Evolutionary conservation across 37 sponge, comb jelly and placozoan genomes (phyloP).

Genomic region (Amphimedon queenslandica): DNA sequence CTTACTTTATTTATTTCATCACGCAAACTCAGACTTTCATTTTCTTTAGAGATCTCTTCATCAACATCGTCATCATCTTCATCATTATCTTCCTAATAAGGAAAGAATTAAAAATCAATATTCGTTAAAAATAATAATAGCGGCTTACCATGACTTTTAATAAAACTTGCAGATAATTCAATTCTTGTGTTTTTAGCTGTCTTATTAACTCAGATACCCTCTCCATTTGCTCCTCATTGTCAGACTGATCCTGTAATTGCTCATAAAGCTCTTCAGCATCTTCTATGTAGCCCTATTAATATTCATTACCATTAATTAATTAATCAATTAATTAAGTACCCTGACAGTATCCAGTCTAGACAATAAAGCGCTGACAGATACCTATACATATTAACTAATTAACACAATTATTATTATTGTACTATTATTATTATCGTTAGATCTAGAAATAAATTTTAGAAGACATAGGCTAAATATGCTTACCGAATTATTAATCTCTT

Average conservation of each 20-base stretch:
- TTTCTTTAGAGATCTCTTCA: constrained; percentile 8
- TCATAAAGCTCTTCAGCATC: constrained; percentile 39
- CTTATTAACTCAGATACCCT: constrained; percentile 50
- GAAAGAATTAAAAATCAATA: background rate
- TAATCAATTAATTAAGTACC: constrained; percentile 18
- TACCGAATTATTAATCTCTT: no score
- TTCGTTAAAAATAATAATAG: background rate
- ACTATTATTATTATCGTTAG: background rate
- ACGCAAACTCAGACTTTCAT: constrained; percentile 36
- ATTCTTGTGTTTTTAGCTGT: constrained; percentile 60
- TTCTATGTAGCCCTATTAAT: constrained; percentile 29
- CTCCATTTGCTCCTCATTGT: constrained; percentile 24
- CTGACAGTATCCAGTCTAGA: constrained; percentile 54
- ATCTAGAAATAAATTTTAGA: no score
- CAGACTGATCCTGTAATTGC: constrained; percentile 32
- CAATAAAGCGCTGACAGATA: constrained; percentile 33
- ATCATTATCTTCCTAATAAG: background rate
- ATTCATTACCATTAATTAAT: background rate
- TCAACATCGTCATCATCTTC: constrained; percentile 17
- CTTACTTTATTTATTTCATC: constrained; percentile 24
- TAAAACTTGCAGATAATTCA: constrained; percentile 48
- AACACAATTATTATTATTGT: background rate
- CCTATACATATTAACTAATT: constrained; percentile 10
- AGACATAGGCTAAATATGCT: no score
- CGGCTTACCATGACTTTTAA: constrained; percentile 50